phyloP scores from a whole-genome alignment of 2,888 invertebrate species.

The Agriotes lineatus region DNA sequence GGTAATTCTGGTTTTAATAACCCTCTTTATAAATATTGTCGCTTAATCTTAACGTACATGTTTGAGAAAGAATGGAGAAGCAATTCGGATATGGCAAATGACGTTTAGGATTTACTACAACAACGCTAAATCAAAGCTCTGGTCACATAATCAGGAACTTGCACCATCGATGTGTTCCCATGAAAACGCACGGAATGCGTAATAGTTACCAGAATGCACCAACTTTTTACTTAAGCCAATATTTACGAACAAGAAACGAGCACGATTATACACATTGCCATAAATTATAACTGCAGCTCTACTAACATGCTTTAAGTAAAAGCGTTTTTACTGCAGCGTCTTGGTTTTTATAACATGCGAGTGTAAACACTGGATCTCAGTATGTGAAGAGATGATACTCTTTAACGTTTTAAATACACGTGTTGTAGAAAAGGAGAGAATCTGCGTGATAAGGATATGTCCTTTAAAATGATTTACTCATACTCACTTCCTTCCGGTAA shows the following conservation, averaged over 20 bases:
- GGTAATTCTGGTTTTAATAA: no score
- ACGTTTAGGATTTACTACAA: no score
- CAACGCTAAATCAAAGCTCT: no score
- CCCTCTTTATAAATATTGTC: no score
- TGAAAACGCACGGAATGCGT: neutral
- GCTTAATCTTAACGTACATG: no score
- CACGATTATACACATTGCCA: slow-evolving; percentile 21
- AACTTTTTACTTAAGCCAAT: slow-evolving; percentile 27
- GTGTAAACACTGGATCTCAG: slow-evolving; percentile 16
- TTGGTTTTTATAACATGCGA: slow-evolving; percentile 19
- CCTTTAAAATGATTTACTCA: slow-evolving; percentile 12
- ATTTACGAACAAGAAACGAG: slow-evolving; percentile 29
- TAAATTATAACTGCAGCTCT: slow-evolving; percentile 31
- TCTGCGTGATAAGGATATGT: neutral
- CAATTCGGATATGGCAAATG: no score
- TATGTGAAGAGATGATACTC: slow-evolving; percentile 4
- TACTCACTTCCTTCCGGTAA: slow-evolving; percentile 3
- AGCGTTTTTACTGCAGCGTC: slow-evolving; percentile 20
- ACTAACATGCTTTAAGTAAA: slow-evolving; percentile 15
- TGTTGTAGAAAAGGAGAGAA: slow-evolving; percentile 18
- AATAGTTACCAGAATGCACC: slow-evolving; percentile 13
- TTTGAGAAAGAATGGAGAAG: no score
- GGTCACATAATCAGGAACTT: neutral
- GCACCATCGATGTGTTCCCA: slow-evolving; percentile 6
- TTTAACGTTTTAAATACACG: slow-evolving; percentile 13